A percentile compares a stretch with the other conserved stretches of the same genome.
These are phyloP conservation scores for Rhinoptilus africanus DNA, from an alignment of 2,113 vertebrate species.

Conservation along the genomic window DNA sequence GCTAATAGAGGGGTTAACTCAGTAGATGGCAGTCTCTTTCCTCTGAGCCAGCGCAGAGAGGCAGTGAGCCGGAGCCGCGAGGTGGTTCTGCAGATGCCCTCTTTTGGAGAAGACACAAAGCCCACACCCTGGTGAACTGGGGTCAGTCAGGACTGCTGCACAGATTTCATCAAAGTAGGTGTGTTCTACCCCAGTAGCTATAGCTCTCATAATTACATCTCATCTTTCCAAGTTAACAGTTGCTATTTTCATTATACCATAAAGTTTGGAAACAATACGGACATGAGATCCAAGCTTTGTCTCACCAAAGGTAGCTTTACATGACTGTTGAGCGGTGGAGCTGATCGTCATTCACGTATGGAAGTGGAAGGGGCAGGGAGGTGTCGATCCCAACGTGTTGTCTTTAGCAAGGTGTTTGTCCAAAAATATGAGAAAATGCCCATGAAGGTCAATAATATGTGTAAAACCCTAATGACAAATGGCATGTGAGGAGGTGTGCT, in stretches of 20 bases:
- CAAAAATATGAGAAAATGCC: background rate
- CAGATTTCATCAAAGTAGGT: background rate
- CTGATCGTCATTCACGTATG: background rate
- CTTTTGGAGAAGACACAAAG: background rate
- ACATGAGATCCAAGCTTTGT: background rate
- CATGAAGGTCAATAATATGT: background rate
- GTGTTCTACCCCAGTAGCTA: background rate
- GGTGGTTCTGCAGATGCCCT: background rate
- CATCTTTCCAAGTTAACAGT: background rate
- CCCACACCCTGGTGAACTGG: background rate
- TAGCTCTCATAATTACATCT: background rate
- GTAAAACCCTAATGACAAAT: background rate
- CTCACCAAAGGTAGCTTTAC: background rate
- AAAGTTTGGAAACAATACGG: background rate
- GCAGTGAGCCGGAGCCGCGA: background rate
- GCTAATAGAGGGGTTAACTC: background rate
- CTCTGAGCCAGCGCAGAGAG: background rate
- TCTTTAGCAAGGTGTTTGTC: background rate
- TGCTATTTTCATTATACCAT: background rate
- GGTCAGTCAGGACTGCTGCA: rapidly evolving
- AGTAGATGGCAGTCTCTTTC: constrained; percentile 51
- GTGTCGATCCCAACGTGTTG: background rate
- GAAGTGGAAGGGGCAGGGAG: background rate
- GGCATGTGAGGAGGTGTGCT: background rate
- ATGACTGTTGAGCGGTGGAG: background rate